These are phyloP conservation scores for Ariopsis seemanni DNA, from an alignment of 2,113 vertebrate genomes.

Conservation along the genomic window DNA sequence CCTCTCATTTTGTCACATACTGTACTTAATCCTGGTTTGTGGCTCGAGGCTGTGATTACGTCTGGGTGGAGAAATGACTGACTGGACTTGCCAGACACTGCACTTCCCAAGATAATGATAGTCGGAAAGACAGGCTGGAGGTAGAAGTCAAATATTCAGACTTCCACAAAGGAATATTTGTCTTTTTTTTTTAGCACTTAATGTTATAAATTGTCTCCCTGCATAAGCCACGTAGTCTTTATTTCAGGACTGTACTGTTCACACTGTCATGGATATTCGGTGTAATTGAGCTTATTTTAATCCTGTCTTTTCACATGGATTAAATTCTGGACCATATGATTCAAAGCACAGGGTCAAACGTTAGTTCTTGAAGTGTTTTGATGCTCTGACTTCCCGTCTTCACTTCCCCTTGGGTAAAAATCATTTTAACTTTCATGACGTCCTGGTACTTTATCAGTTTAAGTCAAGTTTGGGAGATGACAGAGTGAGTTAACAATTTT, in stretches of 20 bases:
- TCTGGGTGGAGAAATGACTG: constrained; percentile 49
- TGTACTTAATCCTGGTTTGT: constrained; percentile 6
- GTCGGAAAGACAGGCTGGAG: constrained; percentile 3
- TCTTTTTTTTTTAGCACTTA: neutral
- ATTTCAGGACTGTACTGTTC: neutral
- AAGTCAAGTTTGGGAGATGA: neutral
- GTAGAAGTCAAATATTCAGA: constrained; percentile 8
- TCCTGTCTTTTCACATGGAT: neutral
- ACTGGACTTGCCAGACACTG: constrained; percentile 20
- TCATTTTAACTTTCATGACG: neutral
- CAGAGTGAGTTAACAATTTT: neutral
- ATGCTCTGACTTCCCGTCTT: constrained; percentile 1
- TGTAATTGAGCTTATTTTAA: neutral
- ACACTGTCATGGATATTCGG: neutral
- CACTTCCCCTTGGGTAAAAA: neutral
- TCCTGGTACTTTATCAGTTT: neutral
- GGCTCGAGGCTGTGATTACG: constrained; percentile 29
- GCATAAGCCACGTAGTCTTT: neutral
- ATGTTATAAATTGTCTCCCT: neutral
- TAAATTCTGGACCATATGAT: neutral
- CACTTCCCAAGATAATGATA: constrained; percentile 27
- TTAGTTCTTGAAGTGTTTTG: neutral
- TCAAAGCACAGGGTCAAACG: no score
- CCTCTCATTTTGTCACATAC: neutral
- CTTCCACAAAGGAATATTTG: neutral